phyloP scores from a whole-genome alignment of 2,113 vertebrate genomes.

The Silurus glanis region DNA sequence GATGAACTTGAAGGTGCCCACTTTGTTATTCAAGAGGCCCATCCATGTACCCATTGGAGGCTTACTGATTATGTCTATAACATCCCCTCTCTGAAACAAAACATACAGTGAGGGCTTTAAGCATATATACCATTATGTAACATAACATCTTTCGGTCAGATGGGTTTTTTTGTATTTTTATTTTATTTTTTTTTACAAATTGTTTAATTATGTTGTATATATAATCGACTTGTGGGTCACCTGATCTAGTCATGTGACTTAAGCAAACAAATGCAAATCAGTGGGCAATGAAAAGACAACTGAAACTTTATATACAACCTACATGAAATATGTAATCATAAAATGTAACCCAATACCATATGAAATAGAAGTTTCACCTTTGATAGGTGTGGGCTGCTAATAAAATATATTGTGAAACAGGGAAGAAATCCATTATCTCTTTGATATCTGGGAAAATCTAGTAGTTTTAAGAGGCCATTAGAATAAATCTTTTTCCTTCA shows the following conservation, averaged over 20 bases:
- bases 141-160: neutral
- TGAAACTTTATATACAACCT: neutral
- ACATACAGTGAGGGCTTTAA: neutral
- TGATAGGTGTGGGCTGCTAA: neutral
- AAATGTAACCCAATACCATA: neutral
- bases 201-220: neutral
- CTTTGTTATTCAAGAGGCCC: conserved; percentile 93
- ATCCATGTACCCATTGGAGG: conserved; percentile 99
- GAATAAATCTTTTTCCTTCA: neutral
- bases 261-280: neutral
- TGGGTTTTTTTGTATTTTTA: too few species aligned
- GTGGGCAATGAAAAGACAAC: neutral
- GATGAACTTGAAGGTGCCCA: conserved; percentile 98
- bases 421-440: neutral
- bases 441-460: neutral
- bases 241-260: neutral
- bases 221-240: neutral
- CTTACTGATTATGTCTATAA: conserved; percentile 96
- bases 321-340: neutral
- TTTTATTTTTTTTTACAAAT: neutral
- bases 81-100: conserved; percentile 83
- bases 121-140: neutral
- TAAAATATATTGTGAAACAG: neutral
- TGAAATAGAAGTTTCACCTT: neutral
- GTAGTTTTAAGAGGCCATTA: neutral